Conservation (phyloP, 2,888 invertebrate species). For the Trimorus sp. region DNA sequence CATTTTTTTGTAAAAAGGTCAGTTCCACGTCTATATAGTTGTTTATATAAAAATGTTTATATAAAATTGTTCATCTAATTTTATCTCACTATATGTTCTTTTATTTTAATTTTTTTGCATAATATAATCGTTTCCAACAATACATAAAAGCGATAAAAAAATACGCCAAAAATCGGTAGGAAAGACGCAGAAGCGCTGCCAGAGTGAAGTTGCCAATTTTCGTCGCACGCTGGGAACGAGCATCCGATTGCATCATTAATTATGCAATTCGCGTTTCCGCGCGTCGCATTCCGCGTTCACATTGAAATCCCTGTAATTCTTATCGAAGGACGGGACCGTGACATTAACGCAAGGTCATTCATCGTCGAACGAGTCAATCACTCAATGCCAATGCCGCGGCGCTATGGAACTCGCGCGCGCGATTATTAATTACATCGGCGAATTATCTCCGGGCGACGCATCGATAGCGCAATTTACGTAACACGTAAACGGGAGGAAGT, state of each 20-base stretch:
- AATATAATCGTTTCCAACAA: not conserved
- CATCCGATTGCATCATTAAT: slow-evolving; percentile 42
- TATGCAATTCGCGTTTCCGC: slow-evolving; percentile 57
- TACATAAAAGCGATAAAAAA: slow-evolving; percentile 2
- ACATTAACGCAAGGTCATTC: slow-evolving; percentile 61
- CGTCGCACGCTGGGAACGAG: not conserved
- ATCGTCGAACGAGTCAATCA: slow-evolving; percentile 50
- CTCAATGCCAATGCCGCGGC: slow-evolving; percentile 54
- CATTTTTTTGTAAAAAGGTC: too few relatives aligned
- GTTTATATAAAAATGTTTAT: too few relatives aligned
- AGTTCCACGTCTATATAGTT: too few relatives aligned
- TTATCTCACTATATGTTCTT: too few relatives aligned
- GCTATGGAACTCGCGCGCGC: slow-evolving; percentile 15
- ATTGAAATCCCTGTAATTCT: slow-evolving; percentile 61
- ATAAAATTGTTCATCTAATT: too few relatives aligned
- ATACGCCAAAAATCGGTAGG: not conserved
- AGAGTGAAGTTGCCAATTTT: slow-evolving; percentile 30
- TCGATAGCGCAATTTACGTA: slow-evolving; percentile 25
- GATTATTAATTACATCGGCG: slow-evolving; percentile 47
- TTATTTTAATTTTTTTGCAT: too few relatives aligned
- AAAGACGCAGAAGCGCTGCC: too few relatives aligned
- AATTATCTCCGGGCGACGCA: slow-evolving; percentile 34
- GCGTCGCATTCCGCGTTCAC: slow-evolving; percentile 37
- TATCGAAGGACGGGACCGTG: slow-evolving; percentile 60
- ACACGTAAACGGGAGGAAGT: slow-evolving; percentile 14